Percentiles rank a stretch among this genome's conserved stretches.
Conservation (phyloP, 2,113 vertebrate species). For the Anser brachyrhynchus region DNA sequence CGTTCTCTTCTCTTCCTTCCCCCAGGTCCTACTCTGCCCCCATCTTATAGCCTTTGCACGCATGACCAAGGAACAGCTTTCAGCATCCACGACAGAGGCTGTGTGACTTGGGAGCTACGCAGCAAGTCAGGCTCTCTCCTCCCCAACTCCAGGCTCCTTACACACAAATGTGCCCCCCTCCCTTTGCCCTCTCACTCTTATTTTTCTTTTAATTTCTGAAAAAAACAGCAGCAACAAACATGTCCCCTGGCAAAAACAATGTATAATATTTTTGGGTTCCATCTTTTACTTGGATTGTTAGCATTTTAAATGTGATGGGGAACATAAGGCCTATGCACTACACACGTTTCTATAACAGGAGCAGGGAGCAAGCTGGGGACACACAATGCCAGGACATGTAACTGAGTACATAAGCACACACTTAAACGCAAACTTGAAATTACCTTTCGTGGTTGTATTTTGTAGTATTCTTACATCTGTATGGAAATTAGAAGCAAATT, state of each 20-base stretch:
- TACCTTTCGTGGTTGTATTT: neutral
- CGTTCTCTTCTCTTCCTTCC: neutral
- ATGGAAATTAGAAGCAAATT: neutral
- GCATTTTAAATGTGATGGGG: neutral
- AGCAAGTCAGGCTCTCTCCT: neutral
- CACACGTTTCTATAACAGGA: neutral
- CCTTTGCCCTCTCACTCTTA: neutral
- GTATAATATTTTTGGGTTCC: neutral
- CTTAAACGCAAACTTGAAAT: neutral
- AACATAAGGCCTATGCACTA: neutral
- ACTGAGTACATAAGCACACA: neutral
- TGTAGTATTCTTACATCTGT: neutral
- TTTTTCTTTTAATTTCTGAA: conserved; percentile 19
- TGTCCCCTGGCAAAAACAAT: neutral
- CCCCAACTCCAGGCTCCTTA: neutral
- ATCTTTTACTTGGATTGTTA: neutral
- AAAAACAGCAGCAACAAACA: neutral
- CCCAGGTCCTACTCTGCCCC: conserved; percentile 19
- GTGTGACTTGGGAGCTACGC: neutral
- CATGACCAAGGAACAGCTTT: conserved; percentile 43
- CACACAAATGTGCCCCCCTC: neutral
- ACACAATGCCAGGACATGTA: neutral
- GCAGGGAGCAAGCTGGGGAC: neutral
- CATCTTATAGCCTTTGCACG: conserved; percentile 34
- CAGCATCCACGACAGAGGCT: neutral